A percentile compares a stretch with the other conserved stretches of the same genome.
Conservation (phyloP, 92 coral and sea anemone genomes). For the Ricordea florida region DNA sequence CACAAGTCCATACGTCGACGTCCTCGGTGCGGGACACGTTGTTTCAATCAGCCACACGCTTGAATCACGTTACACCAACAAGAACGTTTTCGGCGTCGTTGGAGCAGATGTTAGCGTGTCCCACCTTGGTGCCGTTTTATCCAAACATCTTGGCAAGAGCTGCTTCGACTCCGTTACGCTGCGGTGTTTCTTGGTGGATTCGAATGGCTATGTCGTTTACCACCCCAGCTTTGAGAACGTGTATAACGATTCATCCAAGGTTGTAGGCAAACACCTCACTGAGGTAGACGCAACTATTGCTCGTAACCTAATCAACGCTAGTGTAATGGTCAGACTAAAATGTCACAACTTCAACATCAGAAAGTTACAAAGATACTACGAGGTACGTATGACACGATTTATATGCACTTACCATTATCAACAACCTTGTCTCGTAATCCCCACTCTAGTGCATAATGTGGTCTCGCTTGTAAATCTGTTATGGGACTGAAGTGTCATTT, state of each 20-base stretch:
- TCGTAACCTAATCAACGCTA: constrained; percentile 38
- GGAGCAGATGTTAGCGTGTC: constrained; percentile 66
- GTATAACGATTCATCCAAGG: constrained; percentile 50
- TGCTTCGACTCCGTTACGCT: constrained; percentile 19
- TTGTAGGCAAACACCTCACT: constrained; percentile 62
- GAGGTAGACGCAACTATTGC: constrained; percentile 63
- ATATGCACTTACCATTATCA: background rate
- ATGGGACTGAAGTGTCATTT: no score
- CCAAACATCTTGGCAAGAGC: constrained; percentile 30
- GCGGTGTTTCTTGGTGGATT: constrained; percentile 66
- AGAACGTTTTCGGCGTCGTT: constrained; percentile 53
- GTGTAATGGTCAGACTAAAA: constrained; percentile 40
- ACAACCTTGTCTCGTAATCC: background rate
- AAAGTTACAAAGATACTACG: constrained; percentile 65
- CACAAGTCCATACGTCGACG: constrained; percentile 76
- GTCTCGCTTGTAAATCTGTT: no score
- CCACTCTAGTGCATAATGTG: no score
- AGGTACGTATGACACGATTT: constrained; percentile 54
- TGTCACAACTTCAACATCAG: constrained; percentile 66
- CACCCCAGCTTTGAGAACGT: constrained; percentile 71
- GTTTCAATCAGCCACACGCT: constrained; percentile 57
- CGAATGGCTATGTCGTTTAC: constrained; percentile 65
- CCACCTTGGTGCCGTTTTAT: constrained; percentile 22
- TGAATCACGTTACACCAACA: background rate
- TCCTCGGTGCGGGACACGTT: constrained; percentile 71